Conservation (phyloP, 2,113 vertebrate genomes). For the Oncorhynchus keta region DNA sequence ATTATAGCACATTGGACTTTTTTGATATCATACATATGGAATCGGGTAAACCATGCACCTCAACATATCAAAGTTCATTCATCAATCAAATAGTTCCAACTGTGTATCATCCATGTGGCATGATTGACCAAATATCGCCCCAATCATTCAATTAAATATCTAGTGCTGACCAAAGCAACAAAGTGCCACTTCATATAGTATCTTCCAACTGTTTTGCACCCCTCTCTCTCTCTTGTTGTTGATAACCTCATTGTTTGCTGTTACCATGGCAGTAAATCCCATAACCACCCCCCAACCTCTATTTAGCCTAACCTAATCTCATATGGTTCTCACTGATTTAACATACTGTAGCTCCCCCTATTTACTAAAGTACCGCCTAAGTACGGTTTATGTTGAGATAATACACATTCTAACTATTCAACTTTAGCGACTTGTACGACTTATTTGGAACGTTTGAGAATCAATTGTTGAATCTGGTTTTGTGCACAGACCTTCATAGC, state of each 20-base stretch:
- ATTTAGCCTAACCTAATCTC: constrained; percentile 51
- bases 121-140: not conserved
- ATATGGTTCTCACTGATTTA: constrained; percentile 38
- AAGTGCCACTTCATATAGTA: not conserved
- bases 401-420: no score
- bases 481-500: no score
- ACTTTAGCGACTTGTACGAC: no score
- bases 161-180: not conserved
- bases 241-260: constrained; percentile 53
- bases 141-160: not conserved
- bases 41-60: not conserved
- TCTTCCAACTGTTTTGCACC: not conserved
- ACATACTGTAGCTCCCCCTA: constrained; percentile 34
- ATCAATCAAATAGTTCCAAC: not conserved
- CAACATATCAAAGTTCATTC: not conserved
- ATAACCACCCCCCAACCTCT: constrained; percentile 14
- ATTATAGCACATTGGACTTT: not conserved
- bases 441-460: no score
- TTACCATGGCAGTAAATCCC: constrained; percentile 53
- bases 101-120: not conserved
- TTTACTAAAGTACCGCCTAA: no score
- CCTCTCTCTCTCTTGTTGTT: constrained; percentile 16
- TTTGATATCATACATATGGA: not conserved
- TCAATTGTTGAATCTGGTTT: no score
- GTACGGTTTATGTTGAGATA: no score